phyloP scores from a whole-genome alignment of 2,888 invertebrate species.

The Ceraclea dissimilis region DNA sequence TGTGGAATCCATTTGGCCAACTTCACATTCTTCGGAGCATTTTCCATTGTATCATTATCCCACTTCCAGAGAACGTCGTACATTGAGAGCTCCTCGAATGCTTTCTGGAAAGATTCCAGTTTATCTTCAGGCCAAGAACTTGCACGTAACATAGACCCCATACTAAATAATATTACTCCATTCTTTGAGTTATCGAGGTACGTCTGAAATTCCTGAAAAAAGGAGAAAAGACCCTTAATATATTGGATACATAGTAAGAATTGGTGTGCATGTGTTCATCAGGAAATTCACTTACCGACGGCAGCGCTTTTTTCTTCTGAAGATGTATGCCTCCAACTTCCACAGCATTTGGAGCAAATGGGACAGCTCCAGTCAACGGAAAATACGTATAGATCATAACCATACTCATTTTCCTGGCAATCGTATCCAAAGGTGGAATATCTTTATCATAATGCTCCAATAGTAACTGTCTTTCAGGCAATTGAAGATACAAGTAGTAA shows the following conservation, averaged over 20 bases:
- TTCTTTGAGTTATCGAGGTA: constrained; percentile 14
- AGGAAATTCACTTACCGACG: constrained; percentile 11
- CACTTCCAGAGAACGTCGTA: constrained; percentile 81
- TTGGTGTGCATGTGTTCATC: no score
- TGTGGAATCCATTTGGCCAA: constrained; percentile 62
- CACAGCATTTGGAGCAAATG: constrained; percentile 47
- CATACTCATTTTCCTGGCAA: constrained; percentile 44
- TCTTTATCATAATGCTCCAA: constrained; percentile 36
- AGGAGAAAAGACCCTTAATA: no score
- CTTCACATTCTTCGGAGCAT: constrained; percentile 66
- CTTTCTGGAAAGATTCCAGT: constrained; percentile 61
- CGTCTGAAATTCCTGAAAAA: constrained; percentile 12
- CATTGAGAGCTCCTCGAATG: constrained; percentile 61
- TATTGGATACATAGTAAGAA: no score
- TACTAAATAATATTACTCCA: constrained; percentile 19
- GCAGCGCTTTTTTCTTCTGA: constrained; percentile 3
- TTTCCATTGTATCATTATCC: constrained; percentile 62
- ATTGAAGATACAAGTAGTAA: constrained; percentile 32
- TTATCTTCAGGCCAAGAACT: constrained; percentile 71
- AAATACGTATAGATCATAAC: constrained; percentile 55
- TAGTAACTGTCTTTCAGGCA: constrained; percentile 35
- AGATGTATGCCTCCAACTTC: constrained; percentile 53
- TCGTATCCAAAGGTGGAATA: constrained; percentile 40
- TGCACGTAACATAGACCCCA: constrained; percentile 35
- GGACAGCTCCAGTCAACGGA: constrained; percentile 47